Evolutionary conservation across 2,797 vertebrate genomes (phyloP), one percentile per base, ranked within the genome.

Genomic region (Myotis vivesi): DNA sequence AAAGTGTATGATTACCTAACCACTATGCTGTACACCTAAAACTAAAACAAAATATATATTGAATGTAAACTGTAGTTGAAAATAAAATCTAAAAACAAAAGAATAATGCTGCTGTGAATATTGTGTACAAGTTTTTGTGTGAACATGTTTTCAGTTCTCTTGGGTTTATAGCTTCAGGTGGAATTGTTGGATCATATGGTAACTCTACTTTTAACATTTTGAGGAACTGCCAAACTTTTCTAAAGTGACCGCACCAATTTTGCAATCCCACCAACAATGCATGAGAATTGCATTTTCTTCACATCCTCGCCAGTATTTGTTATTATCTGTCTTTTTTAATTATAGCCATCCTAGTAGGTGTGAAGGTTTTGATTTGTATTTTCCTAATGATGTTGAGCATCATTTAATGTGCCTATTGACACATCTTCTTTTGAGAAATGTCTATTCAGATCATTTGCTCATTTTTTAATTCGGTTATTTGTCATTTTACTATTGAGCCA

Each of bases 161-260:
- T 87, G 49, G n/a, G 44, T 90, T 36, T 53, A 59, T 87, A 62
- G 17, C 36, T 69, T 25, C 10, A 66, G 69, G 49, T 95, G 73
- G 68, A 85, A 92, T 82, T 73, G 49, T 36, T 92, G 36, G 36
- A 57, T 87, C 38, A 93, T 41, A 69, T 49, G 22, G 15, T 89
- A 89, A 38, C 76, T 80, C 51, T 93, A 44, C 36, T 92, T 87
- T 87, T 62, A 86, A 82, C 69, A 79, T 69, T 95, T 87, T 80
- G 55, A 94, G 62, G 36, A 92, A 90, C 64, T 80, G 38, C 77
- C 55, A 92, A 68, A 75, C 41, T 90, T 80, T 89, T 87, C 41
- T 11, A 64, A 87, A 93, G 23, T 73, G 41, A 69, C n/a, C 2
- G 2, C 23, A 80, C n/a, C 51, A 87, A 83, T 75, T 95, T 90